Evolutionary conservation across 2,888 invertebrate species (phyloP), one percentile per base, ranked within the genome.

Genomic region (Acanthosoma haemorrhoidale): DNA sequence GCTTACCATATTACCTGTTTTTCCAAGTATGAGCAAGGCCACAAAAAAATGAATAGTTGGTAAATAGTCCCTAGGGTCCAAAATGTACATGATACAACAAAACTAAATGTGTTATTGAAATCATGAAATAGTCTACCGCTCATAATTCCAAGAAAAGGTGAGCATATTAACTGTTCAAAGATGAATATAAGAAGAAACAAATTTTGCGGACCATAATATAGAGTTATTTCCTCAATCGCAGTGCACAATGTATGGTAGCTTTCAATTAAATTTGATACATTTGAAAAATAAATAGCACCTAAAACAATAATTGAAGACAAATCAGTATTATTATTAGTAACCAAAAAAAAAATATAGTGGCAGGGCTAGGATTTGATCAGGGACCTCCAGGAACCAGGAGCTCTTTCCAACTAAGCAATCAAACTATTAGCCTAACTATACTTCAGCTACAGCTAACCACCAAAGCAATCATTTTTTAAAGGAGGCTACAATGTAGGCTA

Each of bases 1-100:
- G n/a, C n/a, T n/a, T n/a, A n/a, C n/a, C n/a, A n/a, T n/a, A n/a
- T 51, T 51, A 51, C 51, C 51, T 51, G 51, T 51, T 51, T 51
- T 51, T 51, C 51, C 25, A 51, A 51, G 5, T 51, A 51, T 1
- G 51, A 51, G 29, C 13, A 51, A 25, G 51, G 51, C 51, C 51
- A 51, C 25, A 51, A 51, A 25, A 51, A 25, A 25, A 51, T 21
- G 25, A 51, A 25, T 51, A 51, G 6, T 25, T 25, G 51, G n/a
- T n/a, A 25, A 25, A 51, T 51, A 25, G 21, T 25, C 21, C 29
- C 25, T 25, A 29, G 29, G 13, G 51, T 51, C 51, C 51, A 51
- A 13, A 51, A 51, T n/a, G 25, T 18, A 18, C 29, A 25, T n/a
- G 51, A 13, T n/a, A 25, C n/a, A 3, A 51, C 4, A 5, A 51